These are phyloP conservation scores for Drosophila conformis DNA, from an alignment of 2,888 invertebrate genomes.

Conservation along the genomic window DNA sequence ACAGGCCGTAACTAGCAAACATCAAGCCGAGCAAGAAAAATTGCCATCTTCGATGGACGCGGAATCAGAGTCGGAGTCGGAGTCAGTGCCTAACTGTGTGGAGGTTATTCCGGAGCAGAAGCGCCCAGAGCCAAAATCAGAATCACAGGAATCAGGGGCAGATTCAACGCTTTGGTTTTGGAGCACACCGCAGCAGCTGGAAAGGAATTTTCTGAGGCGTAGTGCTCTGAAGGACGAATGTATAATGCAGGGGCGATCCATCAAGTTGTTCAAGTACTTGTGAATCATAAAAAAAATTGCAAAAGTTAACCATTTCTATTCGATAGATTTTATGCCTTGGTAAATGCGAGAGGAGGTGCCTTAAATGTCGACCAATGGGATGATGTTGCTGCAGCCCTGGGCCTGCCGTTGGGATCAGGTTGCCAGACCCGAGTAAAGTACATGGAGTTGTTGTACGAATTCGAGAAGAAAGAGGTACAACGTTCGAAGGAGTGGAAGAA, in stretches of 20 bases:
- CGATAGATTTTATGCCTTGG: slow-evolving; percentile 34
- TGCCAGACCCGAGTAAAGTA: slow-evolving; percentile 29
- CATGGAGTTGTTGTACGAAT: slow-evolving; percentile 37
- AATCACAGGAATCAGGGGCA: background rate
- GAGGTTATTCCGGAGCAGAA: background rate
- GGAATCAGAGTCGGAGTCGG: background rate
- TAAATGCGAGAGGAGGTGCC: slow-evolving; percentile 40
- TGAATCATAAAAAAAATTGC: background rate
- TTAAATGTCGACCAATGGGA: slow-evolving; percentile 42
- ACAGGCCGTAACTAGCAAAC: background rate
- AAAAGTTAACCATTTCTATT: background rate
- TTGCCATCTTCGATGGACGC: background rate
- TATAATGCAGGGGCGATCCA: slow-evolving; percentile 18
- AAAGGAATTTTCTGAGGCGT: slow-evolving; percentile 39
- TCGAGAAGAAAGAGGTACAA: slow-evolving; percentile 33
- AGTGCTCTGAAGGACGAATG: slow-evolving; percentile 23
- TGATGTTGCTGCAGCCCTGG: slow-evolving; percentile 39
- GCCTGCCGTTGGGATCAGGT: slow-evolving; percentile 23
- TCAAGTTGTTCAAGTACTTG: slow-evolving; percentile 44
- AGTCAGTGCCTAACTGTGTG: background rate
- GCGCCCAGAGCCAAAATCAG: background rate
- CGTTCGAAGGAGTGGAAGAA: slow-evolving; percentile 19
- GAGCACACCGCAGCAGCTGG: slow-evolving; percentile 41
- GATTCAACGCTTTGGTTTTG: slow-evolving; percentile 41
- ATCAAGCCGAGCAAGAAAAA: background rate